Conservation (phyloP, 53 echinoderm and acorn worm genomes). For the Arbacia lixula region DNA sequence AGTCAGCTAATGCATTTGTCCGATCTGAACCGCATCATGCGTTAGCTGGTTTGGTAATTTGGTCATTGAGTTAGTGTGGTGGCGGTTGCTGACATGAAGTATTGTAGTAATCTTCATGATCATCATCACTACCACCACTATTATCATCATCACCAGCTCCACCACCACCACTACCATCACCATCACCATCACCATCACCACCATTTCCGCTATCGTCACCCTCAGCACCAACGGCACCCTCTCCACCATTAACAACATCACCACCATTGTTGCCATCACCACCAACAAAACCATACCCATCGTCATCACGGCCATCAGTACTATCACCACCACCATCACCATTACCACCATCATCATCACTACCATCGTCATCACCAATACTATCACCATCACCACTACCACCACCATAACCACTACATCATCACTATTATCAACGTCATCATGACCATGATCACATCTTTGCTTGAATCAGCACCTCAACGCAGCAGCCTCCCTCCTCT, state of each 20-base stretch:
- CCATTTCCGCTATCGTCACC: neutral
- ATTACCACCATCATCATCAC: constrained; percentile 10
- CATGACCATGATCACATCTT: no score
- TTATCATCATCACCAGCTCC: neutral
- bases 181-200: neutral
- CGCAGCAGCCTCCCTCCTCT: no score
- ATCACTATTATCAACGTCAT: no score
- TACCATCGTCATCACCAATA: constrained; percentile 2
- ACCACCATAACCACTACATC: neutral
- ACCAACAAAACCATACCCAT: neutral
- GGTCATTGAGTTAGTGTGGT: no score
- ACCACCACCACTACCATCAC: neutral
- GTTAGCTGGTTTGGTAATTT: no score
- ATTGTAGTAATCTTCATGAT: neutral
- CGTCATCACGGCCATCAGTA: neutral
- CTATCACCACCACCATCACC: neutral
- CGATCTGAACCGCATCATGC: no score
- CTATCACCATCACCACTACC: neutral
- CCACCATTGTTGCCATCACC: neutral
- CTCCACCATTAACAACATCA: neutral
- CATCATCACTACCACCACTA: neutral
- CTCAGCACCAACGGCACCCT: neutral
- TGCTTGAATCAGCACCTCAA: no score
- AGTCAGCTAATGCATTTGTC: no score
- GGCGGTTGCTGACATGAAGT: no score